Base-by-base conservation (phyloP, 1,140 invertebrate species). In the Ostrea denselamellosa region DNA sequence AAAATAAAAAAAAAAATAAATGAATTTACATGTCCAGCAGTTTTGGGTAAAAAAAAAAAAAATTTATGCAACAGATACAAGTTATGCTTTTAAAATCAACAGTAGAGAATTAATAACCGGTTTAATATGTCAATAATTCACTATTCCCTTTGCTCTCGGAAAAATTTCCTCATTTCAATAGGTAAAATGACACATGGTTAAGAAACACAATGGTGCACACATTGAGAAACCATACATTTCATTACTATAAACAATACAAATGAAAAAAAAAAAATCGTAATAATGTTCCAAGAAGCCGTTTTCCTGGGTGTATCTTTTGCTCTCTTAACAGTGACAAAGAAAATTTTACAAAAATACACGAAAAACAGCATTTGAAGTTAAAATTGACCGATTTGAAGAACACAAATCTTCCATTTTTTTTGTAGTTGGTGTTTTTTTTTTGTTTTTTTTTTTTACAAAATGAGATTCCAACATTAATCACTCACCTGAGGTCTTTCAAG, bases 11-110 rank as follows among this genome's bases (percentile, higher is more conserved):
- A n/a, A n/a, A n/a, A n/a, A n/a, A n/a, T n/a, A n/a, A 28, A 25
- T 28, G 28, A 77, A 25, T 77, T 34, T 25, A 77, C 68, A 77
- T 10, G 68, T 77, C 68, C 68, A 77, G 68, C 68, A 77, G 68
- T 77, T 28, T 77, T 25, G 12, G 68, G 34, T 34, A 77, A 68
- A 77, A 28, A 77, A 22, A 77, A 25, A 77, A 8, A 77, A 34
- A 9, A 77, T 77, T 10, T 34, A 17, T 62, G 0, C 56, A 62
- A 28, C 22, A 28, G n/a, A 8, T n/a, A 71, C 10, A 2, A 44
- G 34, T 44, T 44, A 44, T 44, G 34, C 1, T 44, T 44, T 19
- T 62, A 77, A 28, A 44, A 34, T 77, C 68, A 34, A 77, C 68
- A 77, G 68, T 17, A 77, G 25, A 28, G 34, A 44, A 19, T 77